phyloP scores from a whole-genome alignment of 2,113 vertebrate genomes.

The Gracilinanus agilis region DNA sequence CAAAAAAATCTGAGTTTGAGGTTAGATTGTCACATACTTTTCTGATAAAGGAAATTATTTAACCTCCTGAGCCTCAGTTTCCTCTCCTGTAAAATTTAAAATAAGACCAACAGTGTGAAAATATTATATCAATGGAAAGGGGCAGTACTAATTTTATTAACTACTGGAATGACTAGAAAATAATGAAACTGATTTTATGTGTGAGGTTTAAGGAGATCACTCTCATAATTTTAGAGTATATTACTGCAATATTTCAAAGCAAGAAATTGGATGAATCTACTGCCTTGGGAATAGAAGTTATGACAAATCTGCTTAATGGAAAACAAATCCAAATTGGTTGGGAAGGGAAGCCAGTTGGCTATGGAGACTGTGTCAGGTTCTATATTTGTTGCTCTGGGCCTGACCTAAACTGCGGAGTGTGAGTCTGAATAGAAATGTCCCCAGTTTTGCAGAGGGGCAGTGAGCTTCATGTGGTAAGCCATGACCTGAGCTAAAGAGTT shows the following conservation, averaged over 20 bases:
- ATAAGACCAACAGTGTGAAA: neutral
- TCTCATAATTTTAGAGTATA: neutral
- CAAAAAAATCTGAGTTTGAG: neutral
- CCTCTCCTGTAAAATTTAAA: neutral
- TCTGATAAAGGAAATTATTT: neutral
- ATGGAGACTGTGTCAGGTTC: slow-evolving; percentile 26
- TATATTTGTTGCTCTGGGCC: slow-evolving; percentile 50
- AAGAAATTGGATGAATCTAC: slow-evolving; percentile 36
- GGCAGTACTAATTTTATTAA: slow-evolving; percentile 13
- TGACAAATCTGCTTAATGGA: slow-evolving; percentile 68
- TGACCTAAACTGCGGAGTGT: slow-evolving; percentile 58
- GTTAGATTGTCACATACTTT: neutral
- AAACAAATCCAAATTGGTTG: slow-evolving; percentile 19
- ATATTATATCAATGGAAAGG: slow-evolving; percentile 3
- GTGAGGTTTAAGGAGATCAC: neutral
- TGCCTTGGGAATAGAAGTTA: slow-evolving; percentile 46
- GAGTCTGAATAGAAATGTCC: slow-evolving; percentile 50
- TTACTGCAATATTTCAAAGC: slow-evolving; percentile 49
- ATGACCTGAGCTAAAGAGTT: neutral
- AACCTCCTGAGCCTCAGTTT: neutral
- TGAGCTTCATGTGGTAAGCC: neutral
- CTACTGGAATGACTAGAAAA: neutral
- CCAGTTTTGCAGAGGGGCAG: slow-evolving; percentile 9
- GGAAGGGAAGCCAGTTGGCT: slow-evolving; percentile 1
- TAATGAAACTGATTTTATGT: neutral